Evolutionary conservation across 2,888 invertebrate species (phyloP).

Genomic region (Pristionchus arcanus): DNA sequence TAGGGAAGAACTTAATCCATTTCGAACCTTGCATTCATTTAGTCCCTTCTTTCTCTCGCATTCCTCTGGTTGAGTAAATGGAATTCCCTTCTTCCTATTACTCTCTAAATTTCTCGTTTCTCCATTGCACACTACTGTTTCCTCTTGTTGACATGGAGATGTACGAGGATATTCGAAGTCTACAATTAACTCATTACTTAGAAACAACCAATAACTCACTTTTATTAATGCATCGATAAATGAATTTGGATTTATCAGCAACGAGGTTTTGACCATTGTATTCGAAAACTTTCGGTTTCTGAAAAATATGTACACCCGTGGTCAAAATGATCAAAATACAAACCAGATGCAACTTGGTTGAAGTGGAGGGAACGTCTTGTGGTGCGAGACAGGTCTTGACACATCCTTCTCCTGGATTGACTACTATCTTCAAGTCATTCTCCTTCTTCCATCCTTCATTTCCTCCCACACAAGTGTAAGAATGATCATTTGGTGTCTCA

Average conservation of each 20-base stretch:
- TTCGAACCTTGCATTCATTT: constrained; percentile 41
- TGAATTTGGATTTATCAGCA: not conserved
- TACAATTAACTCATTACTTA: not conserved
- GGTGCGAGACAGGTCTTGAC: constrained; percentile 1
- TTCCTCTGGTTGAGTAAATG: not conserved
- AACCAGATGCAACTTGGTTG: not conserved
- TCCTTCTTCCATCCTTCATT: constrained; percentile 48
- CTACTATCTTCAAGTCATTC: constrained; percentile 9
- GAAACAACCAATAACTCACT: not conserved
- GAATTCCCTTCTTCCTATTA: constrained; percentile 16
- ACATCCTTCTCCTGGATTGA: constrained; percentile 47
- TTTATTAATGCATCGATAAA: constrained; percentile 14
- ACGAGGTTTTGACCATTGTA: constrained; percentile 18
- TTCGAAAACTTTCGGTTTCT: constrained; percentile 23
- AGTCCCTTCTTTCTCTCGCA: constrained; percentile 45
- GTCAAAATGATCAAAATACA: not conserved
- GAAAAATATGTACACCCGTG: not conserved
- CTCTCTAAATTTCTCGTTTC: constrained; percentile 25
- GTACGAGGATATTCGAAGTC: constrained; percentile 41
- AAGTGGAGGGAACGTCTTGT: not conserved
- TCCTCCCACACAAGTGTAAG: constrained; percentile 46
- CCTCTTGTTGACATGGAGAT: not conserved
- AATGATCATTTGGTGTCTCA: constrained; percentile 42
- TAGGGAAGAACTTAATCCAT: no score
- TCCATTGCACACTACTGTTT: constrained; percentile 45